Conservation (phyloP, 2,113 vertebrate species). For the Gila orcuttii region DNA sequence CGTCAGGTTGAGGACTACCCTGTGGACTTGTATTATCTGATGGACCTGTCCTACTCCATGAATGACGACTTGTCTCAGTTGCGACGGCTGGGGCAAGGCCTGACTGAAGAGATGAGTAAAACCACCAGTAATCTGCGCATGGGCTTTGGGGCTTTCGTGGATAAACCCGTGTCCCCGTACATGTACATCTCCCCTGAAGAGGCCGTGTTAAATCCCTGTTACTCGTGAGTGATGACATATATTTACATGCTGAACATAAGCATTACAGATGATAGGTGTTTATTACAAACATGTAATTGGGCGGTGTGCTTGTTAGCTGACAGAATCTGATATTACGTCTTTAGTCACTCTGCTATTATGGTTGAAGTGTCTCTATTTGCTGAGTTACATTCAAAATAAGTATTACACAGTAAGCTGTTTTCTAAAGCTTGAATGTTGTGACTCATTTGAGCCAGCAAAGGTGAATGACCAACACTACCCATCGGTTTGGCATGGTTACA, state of each 20-base stretch:
- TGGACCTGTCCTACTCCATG: conserved; percentile 98
- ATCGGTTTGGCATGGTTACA: background rate
- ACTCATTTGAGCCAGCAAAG: conserved; percentile 32
- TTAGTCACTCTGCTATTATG: conserved; percentile 32
- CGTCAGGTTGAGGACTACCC: conserved; percentile 97
- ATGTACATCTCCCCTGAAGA: conserved; percentile 91
- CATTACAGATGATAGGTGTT: conserved; percentile 2
- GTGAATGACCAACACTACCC: background rate
- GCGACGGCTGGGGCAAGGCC: conserved; percentile 83
- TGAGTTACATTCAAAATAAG: conserved; percentile 9
- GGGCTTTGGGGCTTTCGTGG: conserved; percentile 96
- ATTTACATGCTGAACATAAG: background rate
- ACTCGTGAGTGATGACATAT: conserved; percentile 77
- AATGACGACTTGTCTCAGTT: conserved; percentile 89
- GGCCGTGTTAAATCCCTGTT: conserved; percentile 89
- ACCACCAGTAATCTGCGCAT: conserved; percentile 95
- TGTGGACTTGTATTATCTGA: conserved; percentile 97
- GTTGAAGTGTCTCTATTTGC: conserved; percentile 49
- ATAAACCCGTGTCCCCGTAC: conserved; percentile 95
- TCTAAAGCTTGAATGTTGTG: conserved; percentile 10
- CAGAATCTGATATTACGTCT: background rate
- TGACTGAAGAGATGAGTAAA: conserved; percentile 88
- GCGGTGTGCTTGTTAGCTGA: background rate
- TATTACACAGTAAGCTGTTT: conserved; percentile 26
- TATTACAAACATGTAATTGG: conserved; percentile 55